Percentiles rank a stretch among this genome's conserved stretches.
Conservation (phyloP, 2,113 vertebrate species). For the Poecile atricapillus region DNA sequence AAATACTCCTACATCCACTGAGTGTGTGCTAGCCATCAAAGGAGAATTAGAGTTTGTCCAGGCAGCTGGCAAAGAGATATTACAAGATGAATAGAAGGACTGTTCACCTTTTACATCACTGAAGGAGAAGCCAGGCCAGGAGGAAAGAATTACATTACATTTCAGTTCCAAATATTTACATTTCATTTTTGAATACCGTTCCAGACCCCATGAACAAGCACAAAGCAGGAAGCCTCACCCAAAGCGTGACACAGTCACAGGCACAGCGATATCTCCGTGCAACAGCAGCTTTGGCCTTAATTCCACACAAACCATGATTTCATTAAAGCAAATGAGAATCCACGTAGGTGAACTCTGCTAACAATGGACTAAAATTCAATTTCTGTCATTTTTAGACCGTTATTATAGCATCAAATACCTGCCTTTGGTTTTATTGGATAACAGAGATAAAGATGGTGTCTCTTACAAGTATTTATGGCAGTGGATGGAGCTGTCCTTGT, state of each 20-base stretch:
- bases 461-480: neutral
- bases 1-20: neutral
- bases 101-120: neutral
- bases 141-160: neutral
- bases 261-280: neutral
- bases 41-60: neutral
- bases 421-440: neutral
- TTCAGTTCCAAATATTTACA: neutral
- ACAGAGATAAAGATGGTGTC: neutral
- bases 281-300: neutral
- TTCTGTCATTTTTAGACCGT: neutral
- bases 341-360: neutral
- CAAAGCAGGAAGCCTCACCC: neutral
- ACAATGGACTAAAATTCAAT: neutral
- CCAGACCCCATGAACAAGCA: neutral
- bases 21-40: neutral
- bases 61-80: neutral
- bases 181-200: neutral
- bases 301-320: neutral
- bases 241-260: neutral
- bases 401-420: neutral
- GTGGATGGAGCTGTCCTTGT: neutral
- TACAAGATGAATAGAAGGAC: neutral
- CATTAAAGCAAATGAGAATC: neutral
- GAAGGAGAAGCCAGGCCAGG: neutral